Percentiles rank a stretch among this genome's conserved stretches.
These are phyloP conservation scores for Drosophila santomea DNA, from an alignment of 1,140 invertebrate species.

Conservation along the genomic window DNA sequence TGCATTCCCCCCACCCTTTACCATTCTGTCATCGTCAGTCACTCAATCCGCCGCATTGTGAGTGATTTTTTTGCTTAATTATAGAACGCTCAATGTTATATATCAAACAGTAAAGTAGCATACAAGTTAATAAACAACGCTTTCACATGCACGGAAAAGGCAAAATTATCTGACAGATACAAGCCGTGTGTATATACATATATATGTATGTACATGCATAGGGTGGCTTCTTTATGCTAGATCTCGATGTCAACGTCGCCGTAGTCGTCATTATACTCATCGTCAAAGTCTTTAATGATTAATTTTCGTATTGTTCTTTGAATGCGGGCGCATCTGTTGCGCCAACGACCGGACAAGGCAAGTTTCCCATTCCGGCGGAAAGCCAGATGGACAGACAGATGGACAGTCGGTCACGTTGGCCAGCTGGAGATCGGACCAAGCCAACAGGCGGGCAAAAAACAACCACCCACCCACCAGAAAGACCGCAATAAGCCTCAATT, in stretches of 20 bases:
- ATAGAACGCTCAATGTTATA: conserved; percentile 62
- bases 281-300: conserved; percentile 73
- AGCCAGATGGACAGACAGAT: conserved; percentile 25
- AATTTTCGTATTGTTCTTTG: conserved; percentile 76
- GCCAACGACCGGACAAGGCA: conserved; percentile 67
- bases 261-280: conserved; percentile 48
- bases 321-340: conserved; percentile 75
- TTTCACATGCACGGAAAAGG: conserved; percentile 22
- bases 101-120: conserved; percentile 54
- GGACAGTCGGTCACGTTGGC: conserved; percentile 17
- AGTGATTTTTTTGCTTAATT: conserved; percentile 56
- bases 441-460: conserved; percentile 35
- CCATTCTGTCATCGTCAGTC: conserved; percentile 33
- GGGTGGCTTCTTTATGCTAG: conserved; percentile 47
- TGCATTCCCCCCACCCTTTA: conserved; percentile 7
- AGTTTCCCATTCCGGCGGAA: conserved; percentile 19
- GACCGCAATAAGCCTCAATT: conserved; percentile 73
- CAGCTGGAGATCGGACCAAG: conserved; percentile 56
- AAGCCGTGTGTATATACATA: conserved; percentile 11
- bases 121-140: conserved; percentile 70
- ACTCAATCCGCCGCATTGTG: conserved; percentile 33
- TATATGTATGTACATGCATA: no score
- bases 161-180: conserved; percentile 47
- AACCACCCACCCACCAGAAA: conserved; percentile 55
- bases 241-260: conserved; percentile 57